Percentiles rank a stretch among this genome's conserved stretches.
Conservation (phyloP, 2,113 vertebrate genomes). For the Callipepla squamata region DNA sequence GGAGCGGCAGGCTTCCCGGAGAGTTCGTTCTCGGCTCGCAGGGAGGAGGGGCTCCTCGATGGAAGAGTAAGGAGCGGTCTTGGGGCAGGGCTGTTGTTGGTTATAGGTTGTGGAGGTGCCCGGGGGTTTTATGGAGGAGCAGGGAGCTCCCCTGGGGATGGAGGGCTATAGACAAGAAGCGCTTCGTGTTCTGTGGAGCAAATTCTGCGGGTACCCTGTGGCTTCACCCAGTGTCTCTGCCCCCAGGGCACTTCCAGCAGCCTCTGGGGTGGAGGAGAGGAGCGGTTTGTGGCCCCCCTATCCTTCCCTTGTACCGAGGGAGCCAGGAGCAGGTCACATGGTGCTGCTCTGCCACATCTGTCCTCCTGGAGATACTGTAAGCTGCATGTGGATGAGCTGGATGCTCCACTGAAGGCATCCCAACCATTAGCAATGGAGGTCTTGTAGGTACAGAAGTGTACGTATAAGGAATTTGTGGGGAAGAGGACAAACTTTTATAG, state of each 20-base stretch:
- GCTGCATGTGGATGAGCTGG: fast-evolving
- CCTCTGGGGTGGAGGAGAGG: fast-evolving
- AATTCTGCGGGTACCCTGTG: fast-evolving
- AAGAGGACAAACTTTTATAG: fast-evolving
- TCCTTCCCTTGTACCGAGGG: fast-evolving
- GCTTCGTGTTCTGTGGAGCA: neutral
- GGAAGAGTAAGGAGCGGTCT: fast-evolving
- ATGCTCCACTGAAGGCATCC: neutral
- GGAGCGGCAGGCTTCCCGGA: fast-evolving
- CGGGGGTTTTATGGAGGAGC: too few relatives aligned
- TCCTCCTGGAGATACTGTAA: fast-evolving
- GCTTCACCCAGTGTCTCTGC: neutral
- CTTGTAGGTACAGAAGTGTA: fast-evolving
- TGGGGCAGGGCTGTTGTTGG: fast-evolving
- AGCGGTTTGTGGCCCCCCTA: fast-evolving
- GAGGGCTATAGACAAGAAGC: neutral
- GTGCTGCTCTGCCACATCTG: fast-evolving
- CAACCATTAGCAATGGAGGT: fast-evolving
- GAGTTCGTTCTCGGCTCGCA: fast-evolving
- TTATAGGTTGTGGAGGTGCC: fast-evolving
- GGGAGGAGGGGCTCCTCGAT: neutral
- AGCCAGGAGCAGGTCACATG: fast-evolving
- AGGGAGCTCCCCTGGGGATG: fast-evolving
- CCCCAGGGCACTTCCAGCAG: too few relatives aligned
- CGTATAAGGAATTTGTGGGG: fast-evolving